Evolutionary conservation across 64 coral and sea anemone genomes (phyloP), one percentile per base, ranked within the genome.

Genomic region (Exaiptasia diaphana): DNA sequence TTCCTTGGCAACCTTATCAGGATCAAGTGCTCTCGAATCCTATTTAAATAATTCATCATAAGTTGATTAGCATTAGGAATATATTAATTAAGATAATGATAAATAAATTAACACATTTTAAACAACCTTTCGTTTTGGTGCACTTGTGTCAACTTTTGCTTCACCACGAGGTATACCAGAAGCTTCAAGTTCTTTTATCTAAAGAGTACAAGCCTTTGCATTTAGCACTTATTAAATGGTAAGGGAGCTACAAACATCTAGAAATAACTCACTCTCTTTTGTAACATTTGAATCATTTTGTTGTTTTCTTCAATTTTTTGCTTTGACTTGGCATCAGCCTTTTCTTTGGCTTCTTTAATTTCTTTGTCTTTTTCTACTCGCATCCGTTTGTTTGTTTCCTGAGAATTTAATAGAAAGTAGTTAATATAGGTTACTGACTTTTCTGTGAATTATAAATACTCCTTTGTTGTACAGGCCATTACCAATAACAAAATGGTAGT

Each of bases 161-260:
- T 93, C 89, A 2, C 78, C 56, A 82, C 45, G 85, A 83, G 64
- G 86, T 9, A 73, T 36, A 17, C 78, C 78, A 17, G 73, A 56
- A 40, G 94, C 61, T 41, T 97, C 94, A 39, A 97, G 84, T 60
- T 97, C 94, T 79, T 97, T 97, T 9, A 97, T 97, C 94, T 97
- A 28, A 5, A 82, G 68, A 31, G 24, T n/a, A n/a, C n/a, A n/a
- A n/a, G n/a, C n/a, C n/a, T n/a, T n/a, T n/a, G n/a, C n/a, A n/a
- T n/a, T n/a, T n/a, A n/a, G n/a, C n/a, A n/a, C n/a, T n/a, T n/a
- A n/a, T n/a, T n/a, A n/a, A n/a, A n/a, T n/a, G n/a, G n/a, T n/a
- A n/a, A n/a, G n/a, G n/a, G n/a, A n/a, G n/a, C n/a, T n/a, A n/a
- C n/a, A n/a, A n/a, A n/a, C n/a, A n/a, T n/a, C n/a, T n/a, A n/a